Conservation (phyloP, 2,888 invertebrate genomes). For the Heteromyza rotundicornis region DNA sequence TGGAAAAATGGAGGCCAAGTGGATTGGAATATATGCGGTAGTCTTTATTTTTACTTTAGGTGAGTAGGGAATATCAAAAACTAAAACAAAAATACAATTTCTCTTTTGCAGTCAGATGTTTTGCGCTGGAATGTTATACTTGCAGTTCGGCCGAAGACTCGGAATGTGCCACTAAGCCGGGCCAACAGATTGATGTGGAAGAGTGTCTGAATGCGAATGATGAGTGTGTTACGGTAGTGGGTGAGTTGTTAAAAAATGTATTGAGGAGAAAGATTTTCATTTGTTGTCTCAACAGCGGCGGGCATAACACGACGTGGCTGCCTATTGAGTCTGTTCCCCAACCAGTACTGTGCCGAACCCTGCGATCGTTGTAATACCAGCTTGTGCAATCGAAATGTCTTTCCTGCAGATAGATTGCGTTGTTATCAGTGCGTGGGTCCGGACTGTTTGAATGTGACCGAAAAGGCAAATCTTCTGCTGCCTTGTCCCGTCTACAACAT, state of each 20-base stretch:
- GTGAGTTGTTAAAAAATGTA: slow-evolving; percentile 26
- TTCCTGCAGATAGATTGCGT: slow-evolving; percentile 43
- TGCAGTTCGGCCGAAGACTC: slow-evolving; percentile 47
- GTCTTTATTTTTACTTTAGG: too few species aligned
- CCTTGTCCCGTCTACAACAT: slow-evolving; percentile 49
- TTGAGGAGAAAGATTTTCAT: too few species aligned
- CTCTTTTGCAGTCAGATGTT: too few species aligned
- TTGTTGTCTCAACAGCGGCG: slow-evolving; percentile 31
- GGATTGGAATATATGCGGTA: too few species aligned
- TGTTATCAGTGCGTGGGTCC: slow-evolving; percentile 54
- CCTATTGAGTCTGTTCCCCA: slow-evolving; percentile 43
- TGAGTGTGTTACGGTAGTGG: slow-evolving; percentile 46
- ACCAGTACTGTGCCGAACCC: slow-evolving; percentile 45
- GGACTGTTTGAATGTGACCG: slow-evolving; percentile 43
- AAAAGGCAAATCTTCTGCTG: slow-evolving; percentile 32
- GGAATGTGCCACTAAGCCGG: slow-evolving; percentile 52
- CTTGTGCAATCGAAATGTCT: slow-evolving; percentile 51
- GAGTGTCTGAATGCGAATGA: slow-evolving; percentile 41
- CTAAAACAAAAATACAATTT: too few species aligned
- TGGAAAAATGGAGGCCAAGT: too few species aligned
- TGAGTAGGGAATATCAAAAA: too few species aligned
- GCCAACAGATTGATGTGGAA: slow-evolving; percentile 50
- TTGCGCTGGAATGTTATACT: slow-evolving; percentile 48
- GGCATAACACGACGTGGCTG: slow-evolving; percentile 52
- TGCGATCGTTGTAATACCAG: slow-evolving; percentile 48